Percentiles rank a stretch among this genome's conserved stretches.
phyloP scores from a whole-genome alignment of 1,140 invertebrate species.

The Planococcus citri region DNA sequence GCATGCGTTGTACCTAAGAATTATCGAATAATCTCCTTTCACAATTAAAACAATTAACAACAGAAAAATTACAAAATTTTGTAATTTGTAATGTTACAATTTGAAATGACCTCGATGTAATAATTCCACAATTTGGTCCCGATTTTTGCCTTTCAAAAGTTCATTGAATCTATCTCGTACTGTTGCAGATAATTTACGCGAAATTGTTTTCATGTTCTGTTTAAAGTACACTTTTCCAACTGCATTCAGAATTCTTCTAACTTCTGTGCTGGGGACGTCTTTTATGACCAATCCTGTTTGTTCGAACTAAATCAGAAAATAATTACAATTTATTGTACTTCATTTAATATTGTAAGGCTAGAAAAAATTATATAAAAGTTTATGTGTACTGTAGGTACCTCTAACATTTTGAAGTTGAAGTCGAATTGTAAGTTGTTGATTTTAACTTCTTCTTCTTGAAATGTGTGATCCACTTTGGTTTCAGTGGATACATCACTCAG shows the following conservation, averaged over 20 bases:
- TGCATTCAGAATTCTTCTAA: background rate
- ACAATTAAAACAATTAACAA: no score
- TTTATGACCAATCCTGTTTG: background rate
- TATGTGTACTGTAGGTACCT: no score
- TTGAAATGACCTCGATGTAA: background rate
- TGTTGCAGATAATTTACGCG: conserved; percentile 2
- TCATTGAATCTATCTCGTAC: background rate
- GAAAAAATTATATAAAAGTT: no score
- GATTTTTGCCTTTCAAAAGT: conserved; percentile 11
- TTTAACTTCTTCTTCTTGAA: background rate
- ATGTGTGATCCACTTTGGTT: background rate
- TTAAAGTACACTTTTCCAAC: conserved; percentile 10
- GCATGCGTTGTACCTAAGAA: no score
- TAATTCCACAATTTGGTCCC: conserved; percentile 3
- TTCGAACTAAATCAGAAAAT: conserved; percentile 1
- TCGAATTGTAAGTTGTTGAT: background rate
- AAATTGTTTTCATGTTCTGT: conserved; percentile 9
- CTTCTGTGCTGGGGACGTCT: background rate
- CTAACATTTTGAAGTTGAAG: conserved; percentile 14
- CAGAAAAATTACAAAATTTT: no score
- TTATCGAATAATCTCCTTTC: no score
- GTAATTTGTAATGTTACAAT: no score
- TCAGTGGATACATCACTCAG: background rate
- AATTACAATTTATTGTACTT: no score
- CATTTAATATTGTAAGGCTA: no score